Evolutionary conservation across 2,888 invertebrate species (phyloP).

Genomic region (Hyposoter didymator): DNA sequence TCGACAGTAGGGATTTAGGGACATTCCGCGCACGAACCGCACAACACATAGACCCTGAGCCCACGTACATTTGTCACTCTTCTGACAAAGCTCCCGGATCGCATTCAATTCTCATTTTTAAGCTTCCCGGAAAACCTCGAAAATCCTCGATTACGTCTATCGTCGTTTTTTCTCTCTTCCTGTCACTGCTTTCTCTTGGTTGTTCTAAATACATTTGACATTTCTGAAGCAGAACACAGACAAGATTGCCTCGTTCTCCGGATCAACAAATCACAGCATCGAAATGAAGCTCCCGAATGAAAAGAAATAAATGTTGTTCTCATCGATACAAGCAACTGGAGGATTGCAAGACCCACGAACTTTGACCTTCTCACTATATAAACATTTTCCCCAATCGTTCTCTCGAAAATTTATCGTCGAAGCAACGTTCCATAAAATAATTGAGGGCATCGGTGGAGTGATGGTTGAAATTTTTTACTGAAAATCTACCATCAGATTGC

Average conservation of each 20-base stretch:
- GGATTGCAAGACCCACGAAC: background rate
- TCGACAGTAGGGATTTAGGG: conserved; percentile 58
- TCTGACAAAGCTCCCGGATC: conserved; percentile 64
- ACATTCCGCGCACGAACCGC: conserved; percentile 59
- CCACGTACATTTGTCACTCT: conserved; percentile 64
- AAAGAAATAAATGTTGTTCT: background rate
- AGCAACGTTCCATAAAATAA: background rate
- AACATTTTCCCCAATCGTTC: background rate
- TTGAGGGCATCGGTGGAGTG: background rate
- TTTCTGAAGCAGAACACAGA: conserved; percentile 18
- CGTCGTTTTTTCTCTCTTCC: conserved; percentile 25
- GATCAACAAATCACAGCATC: conserved; percentile 24
- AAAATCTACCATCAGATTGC: background rate
- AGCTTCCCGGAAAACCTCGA: conserved; percentile 55
- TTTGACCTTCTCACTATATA: background rate
- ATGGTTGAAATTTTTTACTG: conserved; percentile 1
- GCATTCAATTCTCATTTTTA: conserved; percentile 66
- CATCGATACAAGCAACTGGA: background rate
- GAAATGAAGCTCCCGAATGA: conserved; percentile 16
- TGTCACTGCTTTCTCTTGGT: conserved; percentile 9
- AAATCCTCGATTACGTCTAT: conserved; percentile 55
- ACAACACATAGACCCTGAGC: conserved; percentile 53
- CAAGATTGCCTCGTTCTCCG: conserved; percentile 24
- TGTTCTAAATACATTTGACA: conserved; percentile 4
- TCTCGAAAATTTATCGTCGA: background rate